Evolutionary conservation across 2,797 vertebrate genomes (phyloP).

Genomic region (Poeciliopsis gracilis): DNA sequence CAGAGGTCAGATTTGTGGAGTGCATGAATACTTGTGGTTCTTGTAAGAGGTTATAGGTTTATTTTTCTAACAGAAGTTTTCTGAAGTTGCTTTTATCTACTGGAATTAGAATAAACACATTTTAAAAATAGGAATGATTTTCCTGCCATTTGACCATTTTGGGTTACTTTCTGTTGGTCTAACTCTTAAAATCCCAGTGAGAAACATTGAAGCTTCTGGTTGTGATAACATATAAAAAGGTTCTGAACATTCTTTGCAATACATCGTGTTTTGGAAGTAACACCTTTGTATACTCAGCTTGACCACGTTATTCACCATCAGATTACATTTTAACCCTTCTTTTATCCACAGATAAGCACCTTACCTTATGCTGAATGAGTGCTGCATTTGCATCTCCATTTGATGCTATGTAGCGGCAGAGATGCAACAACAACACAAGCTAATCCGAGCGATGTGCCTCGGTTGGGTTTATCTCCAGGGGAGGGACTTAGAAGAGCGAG

Average conservation of each 20-base stretch:
- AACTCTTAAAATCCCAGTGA: background rate
- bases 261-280: slow-evolving; percentile 1
- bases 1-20: background rate
- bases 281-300: slow-evolving; percentile 6
- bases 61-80: background rate
- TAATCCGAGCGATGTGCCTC: slow-evolving; percentile 73
- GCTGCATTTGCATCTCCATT: slow-evolving; percentile 49
- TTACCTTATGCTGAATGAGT: slow-evolving; percentile 24
- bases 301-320: background rate
- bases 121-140: background rate
- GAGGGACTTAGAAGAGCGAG: slow-evolving; percentile 60
- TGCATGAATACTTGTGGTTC: background rate
- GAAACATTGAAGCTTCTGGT: background rate
- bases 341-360: slow-evolving; percentile 31
- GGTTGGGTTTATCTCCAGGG: slow-evolving; percentile 65
- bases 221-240: background rate
- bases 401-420: slow-evolving; percentile 42
- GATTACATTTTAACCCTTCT: slow-evolving; percentile 23
- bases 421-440: slow-evolving; percentile 68
- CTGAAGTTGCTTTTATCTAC: background rate
- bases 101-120: background rate
- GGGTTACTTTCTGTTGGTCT: background rate
- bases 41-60: background rate
- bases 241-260: background rate
- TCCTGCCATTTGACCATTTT: background rate